Evolutionary conservation across 53 echinoderm and acorn worm species (phyloP), one percentile per base, ranked within the genome.

Genomic region (Antedon mediterranea): DNA sequence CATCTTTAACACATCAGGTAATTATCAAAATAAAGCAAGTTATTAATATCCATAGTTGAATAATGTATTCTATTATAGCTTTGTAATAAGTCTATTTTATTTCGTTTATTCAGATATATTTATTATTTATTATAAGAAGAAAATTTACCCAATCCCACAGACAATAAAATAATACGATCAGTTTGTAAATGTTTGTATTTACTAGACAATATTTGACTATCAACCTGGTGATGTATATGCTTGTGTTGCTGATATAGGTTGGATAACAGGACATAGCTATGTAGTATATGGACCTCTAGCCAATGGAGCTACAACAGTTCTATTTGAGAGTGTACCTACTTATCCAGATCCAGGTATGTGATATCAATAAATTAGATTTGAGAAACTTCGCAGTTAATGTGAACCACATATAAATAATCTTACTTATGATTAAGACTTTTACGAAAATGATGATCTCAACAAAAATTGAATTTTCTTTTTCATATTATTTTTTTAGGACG

Each of bases 221-320:
- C 82, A 85, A 76, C 91, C 91, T 74, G 88, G 88, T 72, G 97
- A 97, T 77, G 73, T 85, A 0, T 90, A 86, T 81, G 97, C 97
- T 34, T 97, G 94, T 82, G 97, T 92, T 31, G 97, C 97, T 28
- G 97, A 97, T 71, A 89, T 97, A 28, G 97, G 97, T 0, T 94
- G 97, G 97, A 97, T 97, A 23, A 97, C 97, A 20, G 97, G 97
- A 30, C 97, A 97, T 74, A 88, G 87, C 71, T 97, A 90, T 80
- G 97, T 97, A 3, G 90, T 97, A 31, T 97, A 97, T 79, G 97
- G 97, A 72, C 97, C 97, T 28, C 97, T 97, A 28, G 78, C 88
- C 43, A 97, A 97, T 88, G 97, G 97, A 37, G 92, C 97, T 26
- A 97, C 97, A 4, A 92, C 97, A 13, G 88, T 97, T 9, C 80